Evolutionary conservation across 2,113 vertebrate genomes (phyloP).

Genomic region (Pimephales promelas): DNA sequence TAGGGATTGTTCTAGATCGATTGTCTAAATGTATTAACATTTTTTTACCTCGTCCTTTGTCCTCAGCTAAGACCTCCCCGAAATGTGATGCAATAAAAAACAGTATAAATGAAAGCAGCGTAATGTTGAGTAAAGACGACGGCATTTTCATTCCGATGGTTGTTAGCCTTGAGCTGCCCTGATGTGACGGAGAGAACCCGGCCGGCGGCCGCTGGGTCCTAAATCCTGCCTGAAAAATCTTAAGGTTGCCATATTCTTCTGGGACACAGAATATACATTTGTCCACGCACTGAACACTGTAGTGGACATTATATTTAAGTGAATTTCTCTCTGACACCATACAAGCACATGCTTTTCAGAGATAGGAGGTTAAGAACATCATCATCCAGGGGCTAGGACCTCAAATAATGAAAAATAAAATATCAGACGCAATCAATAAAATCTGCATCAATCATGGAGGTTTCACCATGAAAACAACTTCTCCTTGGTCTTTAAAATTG

Average conservation of each 20-base stretch:
- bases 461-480: too few relatives aligned
- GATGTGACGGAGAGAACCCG: not conserved
- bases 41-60: conserved; percentile 66
- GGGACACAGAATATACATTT: too few relatives aligned
- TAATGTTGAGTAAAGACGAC: conserved; percentile 51
- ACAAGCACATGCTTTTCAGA: too few relatives aligned
- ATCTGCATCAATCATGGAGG: not conserved
- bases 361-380: too few relatives aligned
- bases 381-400: not conserved
- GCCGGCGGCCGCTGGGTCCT: not conserved
- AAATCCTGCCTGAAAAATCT: not conserved
- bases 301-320: too few relatives aligned
- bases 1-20: not conserved
- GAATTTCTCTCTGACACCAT: too few relatives aligned
- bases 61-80: conserved; percentile 59
- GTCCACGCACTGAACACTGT: too few relatives aligned
- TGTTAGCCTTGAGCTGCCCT: conserved; percentile 23
- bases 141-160: conserved; percentile 63
- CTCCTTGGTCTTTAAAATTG: too few relatives aligned
- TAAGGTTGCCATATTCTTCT: too few relatives aligned
- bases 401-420: not conserved
- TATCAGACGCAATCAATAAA: conserved; percentile 3
- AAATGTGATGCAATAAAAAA: conserved; percentile 61
- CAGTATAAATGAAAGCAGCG: conserved; percentile 59
- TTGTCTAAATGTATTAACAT: not conserved